Base-by-base conservation (phyloP, 1,140 invertebrate genomes). In the Calycopis cecrops region DNA sequence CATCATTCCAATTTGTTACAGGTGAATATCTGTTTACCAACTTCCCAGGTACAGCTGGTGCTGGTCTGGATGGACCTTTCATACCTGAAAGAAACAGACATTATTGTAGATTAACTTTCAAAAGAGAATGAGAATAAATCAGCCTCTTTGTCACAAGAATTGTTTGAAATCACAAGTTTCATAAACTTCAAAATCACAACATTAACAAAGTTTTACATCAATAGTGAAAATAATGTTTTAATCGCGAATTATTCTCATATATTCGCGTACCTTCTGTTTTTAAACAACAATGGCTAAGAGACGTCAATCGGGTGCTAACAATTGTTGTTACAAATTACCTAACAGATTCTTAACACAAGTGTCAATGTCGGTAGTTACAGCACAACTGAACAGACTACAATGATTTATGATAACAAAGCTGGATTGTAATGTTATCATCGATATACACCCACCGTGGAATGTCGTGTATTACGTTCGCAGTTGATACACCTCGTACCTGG, bases 1-100 rank as follows among this genome's bases (percentile, higher is more conserved):
- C 78, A 70, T 83, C 71, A 71, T 85, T 81, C 84, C 80, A 87
- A 60, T 85, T 83, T 8, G 80, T 85, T 6, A 85, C 79, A 21
- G 80, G 73, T 4, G 77, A 83, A 28, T 87, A 86, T n/a, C 77
- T 70, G 59, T 76, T 77, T 0, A 80, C 72, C 42, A 49, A 49
- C 35, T 65, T 55, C 14, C 55, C 60, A 33, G 87, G 87, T 3
- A 81, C 77, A 12, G 69, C 58, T 38, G 86, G 86, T 21, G 87
- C 86, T 51, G 78, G 81, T 55, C 86, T 69, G 17, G 71, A 61
- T 35, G 87, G 87, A 55, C 80, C 78, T 55, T 87, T 88, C 85
- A 88, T 88, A 61, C 76, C 87, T 88, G 67, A 11, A 56, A 16
- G 52, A 58, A 52, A 12, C 21, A 28, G 6, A 28, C 6, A 28